Evolutionary conservation across 2,113 vertebrate species (phyloP), one percentile per base, ranked within the genome.

Genomic region (Parotia lawesii): DNA sequence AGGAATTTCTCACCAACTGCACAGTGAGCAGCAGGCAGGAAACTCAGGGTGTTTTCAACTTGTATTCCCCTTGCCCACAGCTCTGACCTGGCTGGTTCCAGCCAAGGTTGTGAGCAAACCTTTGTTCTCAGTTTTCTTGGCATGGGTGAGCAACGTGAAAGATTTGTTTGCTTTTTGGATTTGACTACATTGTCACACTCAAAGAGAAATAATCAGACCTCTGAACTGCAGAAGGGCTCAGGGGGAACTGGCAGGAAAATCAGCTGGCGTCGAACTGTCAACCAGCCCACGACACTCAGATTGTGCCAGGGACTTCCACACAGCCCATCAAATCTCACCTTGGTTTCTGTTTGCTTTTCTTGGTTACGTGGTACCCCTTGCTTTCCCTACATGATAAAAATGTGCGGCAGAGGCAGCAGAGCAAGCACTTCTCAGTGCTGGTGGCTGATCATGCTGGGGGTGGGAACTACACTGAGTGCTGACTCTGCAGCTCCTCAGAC

Each of bases 151-250:
- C 79, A 57, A 44, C 4, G 0, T 56, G 65, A 73, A 85, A 67
- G 51, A 48, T 74, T 72, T 94, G 71, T 93, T 95, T 95, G 56
- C 53, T 84, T 86, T 95, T 75, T 24, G 42, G 65, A 54, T 64
- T 67, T 84, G 57, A 80, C 77, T 48, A 83, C 53, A 56, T 21
- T 64, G 58, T 45, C n/a, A 35, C 58, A 40, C 64, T 74, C 47
- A 74, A 76, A 93, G 20, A 1, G 0, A 93, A 88, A 45, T 20
- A 72, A 78, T 56, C 71, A 87, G 67, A 90, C 11, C 61, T 81
- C 60, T 5, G 6, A 86, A 80, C 15, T 24, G 42, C 51, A 64
- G 47, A 38, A 38, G 18, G 19, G 15, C 25, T 90, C 22, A 40
- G 40, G 37, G 21, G 31, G 40, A 95, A 65, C 25, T 4, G 0